Conservation (phyloP, 53 echinoderm and acorn worm genomes). For the Crossaster papposus region DNA sequence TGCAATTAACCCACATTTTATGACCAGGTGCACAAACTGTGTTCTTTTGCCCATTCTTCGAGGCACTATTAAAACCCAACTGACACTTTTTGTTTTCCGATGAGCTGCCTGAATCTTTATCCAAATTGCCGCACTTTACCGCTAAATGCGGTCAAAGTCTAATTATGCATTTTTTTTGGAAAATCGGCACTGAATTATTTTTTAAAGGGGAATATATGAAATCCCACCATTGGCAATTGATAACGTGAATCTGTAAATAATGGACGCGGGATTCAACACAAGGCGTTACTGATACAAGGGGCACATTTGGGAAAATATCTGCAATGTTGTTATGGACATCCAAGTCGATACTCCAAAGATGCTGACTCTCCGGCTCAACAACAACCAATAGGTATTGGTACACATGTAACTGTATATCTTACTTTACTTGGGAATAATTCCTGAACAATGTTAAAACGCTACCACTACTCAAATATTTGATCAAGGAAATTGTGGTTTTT, state of each 20-base stretch:
- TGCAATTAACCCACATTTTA: conserved; percentile 45
- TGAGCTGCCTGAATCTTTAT: neutral
- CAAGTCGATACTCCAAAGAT: neutral
- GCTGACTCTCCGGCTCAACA: neutral
- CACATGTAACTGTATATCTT: no score
- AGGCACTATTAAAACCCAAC: conserved; percentile 51
- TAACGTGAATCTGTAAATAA: no score
- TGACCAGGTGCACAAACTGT: conserved; percentile 43
- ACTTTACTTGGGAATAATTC: neutral
- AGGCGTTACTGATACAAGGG: neutral
- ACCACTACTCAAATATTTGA: neutral
- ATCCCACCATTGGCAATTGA: neutral
- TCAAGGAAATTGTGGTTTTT: neutral
- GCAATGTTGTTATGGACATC: neutral
- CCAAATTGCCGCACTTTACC: neutral
- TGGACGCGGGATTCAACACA: no score
- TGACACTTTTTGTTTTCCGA: conserved; percentile 24
- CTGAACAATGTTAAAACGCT: neutral
- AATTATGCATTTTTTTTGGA: neutral
- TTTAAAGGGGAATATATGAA: neutral
- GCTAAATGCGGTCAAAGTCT: conserved; percentile 45
- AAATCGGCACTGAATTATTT: neutral
- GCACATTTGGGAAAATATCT: neutral
- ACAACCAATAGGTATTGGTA: neutral
- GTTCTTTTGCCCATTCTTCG: conserved; percentile 3